Evolutionary conservation across 2,797 vertebrate genomes (phyloP), one percentile per base, ranked within the genome.

Genomic region (Gallinago solitaria): DNA sequence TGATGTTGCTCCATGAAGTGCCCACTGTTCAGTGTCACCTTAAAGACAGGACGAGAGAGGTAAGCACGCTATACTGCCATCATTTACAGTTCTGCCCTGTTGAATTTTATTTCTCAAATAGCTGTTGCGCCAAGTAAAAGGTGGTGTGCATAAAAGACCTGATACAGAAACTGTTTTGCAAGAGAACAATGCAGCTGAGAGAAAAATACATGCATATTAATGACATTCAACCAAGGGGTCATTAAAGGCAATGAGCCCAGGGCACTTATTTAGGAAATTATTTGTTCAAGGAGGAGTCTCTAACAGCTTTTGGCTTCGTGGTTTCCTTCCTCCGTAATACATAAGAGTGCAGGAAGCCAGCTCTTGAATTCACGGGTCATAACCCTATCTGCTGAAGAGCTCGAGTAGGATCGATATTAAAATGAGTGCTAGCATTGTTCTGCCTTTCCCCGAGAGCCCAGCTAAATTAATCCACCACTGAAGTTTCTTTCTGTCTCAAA

Each of bases 301-400:
- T 39, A 75, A 76, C 48, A 74, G 35, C 27, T 93, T 93, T 85
- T 85, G 84, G 30, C 89, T 91, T 88, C 1, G 0, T 87, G 60
- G 33, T 47, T 93, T 91, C 63, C 73, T 94, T 93, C 67, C 81
- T 63, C 39, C 48, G 45, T 59, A 70, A 74, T 65, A 51, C 74
- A 11, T 8, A 39, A 82, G 56, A 95, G 56, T 6, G 2, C 33
- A 77, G 78, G 67, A 89, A 95, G n/a, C 30, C 84, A 61, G 67
- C 56, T 82, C 75, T 91, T 89, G 43, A 73, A 73, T 91, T 86
- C 67, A 16, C 10, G 35, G 87, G 76, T 79, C 75, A 3, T n/a
- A 81, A 70, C 75, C 87, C 53, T 65, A 24, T 71, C 86, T 77
- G 80, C 83, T 94, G 75, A 89, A 89, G 64, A 92, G 74, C 93